Conservation (phyloP, 2,888 invertebrate genomes). For the Neuroscelio doddi region DNA sequence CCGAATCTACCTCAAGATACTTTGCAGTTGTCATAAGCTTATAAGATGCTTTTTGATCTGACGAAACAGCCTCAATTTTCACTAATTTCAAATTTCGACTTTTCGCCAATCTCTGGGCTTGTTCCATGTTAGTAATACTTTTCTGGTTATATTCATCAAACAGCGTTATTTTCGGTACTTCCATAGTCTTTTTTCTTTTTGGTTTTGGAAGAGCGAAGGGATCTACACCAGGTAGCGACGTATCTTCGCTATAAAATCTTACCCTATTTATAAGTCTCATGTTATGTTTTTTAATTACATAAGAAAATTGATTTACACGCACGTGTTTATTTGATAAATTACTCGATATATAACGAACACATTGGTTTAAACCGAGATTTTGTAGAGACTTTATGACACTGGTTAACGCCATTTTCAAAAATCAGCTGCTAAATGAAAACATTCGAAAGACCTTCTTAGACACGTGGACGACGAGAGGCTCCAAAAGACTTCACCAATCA, state of each 20-base stretch:
- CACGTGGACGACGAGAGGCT: too few relatives aligned
- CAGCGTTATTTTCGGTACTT: slow-evolving; percentile 14
- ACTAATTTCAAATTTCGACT: slow-evolving; percentile 81
- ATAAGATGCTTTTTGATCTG: slow-evolving; percentile 80
- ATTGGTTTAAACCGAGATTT: not conserved
- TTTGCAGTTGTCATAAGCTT: slow-evolving; percentile 76
- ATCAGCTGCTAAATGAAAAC: slow-evolving; percentile 7
- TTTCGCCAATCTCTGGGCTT: slow-evolving; percentile 80
- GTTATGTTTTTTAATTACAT: not conserved
- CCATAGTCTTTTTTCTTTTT: slow-evolving; percentile 27
- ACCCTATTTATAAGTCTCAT: not conserved
- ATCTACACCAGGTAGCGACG: slow-evolving; percentile 8
- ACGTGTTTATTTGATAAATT: not conserved
- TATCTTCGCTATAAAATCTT: slow-evolving; percentile 12
- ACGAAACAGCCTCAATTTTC: slow-evolving; percentile 79
- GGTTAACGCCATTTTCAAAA: not conserved
- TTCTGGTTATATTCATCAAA: slow-evolving; percentile 7
- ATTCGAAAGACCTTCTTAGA: too few relatives aligned
- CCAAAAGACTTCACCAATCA: too few relatives aligned
- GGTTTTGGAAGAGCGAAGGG: not conserved
- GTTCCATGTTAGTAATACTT: slow-evolving; percentile 75
- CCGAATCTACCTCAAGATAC: slow-evolving; percentile 76
- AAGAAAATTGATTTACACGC: not conserved
- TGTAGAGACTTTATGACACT: not conserved
- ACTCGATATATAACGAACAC: not conserved